Base-by-base conservation (phyloP, 2,797 vertebrate species). In the Pangasius larnaudii region DNA sequence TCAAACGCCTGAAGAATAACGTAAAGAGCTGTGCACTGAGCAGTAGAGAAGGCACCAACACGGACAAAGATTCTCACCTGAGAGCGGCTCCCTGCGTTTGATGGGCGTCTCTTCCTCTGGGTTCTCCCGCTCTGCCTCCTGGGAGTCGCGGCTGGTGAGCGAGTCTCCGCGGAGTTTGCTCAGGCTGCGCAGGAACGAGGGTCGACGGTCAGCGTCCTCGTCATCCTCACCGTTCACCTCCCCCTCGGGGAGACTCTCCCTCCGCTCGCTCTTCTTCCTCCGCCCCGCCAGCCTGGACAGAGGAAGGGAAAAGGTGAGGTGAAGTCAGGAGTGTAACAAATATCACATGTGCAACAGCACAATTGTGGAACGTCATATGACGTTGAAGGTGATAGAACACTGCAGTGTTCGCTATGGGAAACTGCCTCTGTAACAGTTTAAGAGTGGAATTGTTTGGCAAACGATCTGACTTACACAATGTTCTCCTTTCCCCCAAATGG, bases 141-240 rank as follows among this genome's bases (percentile, higher is more conserved):
- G 95, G 89, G 90, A 97, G 51, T 92, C 94, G 86, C 94, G 95
- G 95, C 96, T 97, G 2, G 96, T 96, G 92, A 96, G 92, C 0
- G 97, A 98, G 0, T 96, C 96, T 0, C 95, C 94, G 88, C 93
- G 95, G 75, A 96, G 94, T 87, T 96, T 96, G 65, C 95, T 92
- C 56, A 97, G 96, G 30, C 95, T 95, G 59, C 94, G 95, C 90
- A 99, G 95, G 93, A 98, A 97, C 24, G 97, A 96, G 81, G 97
- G 88, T 11, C 95, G 92, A 13, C 96, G 94, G 91, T 94, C 95
- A 13, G 93, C 92, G 42, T 89, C 90, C 56, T 96, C 96, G 1
- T 92, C 93, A 42, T 88, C 88, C 39, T 93, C 93, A 22, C 63
- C 81, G 63, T 85, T 93, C 89, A 95, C 91, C 89, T 96, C 95